Conservation (phyloP, 2,797 vertebrate genomes). For the Parauchenoglanis punctatus region DNA sequence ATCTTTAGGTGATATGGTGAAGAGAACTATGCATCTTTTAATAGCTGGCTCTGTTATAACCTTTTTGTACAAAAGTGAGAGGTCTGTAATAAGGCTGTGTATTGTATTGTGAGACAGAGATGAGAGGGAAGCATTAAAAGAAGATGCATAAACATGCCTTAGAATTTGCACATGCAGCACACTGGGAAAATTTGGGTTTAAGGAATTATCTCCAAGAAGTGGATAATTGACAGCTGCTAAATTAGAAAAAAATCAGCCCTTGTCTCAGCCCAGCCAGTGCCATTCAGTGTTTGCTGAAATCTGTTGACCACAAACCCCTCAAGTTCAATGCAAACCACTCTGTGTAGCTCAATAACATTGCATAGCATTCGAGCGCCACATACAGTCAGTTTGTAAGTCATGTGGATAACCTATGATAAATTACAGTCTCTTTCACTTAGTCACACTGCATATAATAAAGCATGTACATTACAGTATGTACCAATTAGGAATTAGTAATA, state of each 20-base stretch:
- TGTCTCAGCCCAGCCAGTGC: constrained; percentile 36
- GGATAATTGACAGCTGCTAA: constrained; percentile 47
- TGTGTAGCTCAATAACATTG: constrained; percentile 52
- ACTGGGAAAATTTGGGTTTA: constrained; percentile 6
- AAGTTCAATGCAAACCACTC: constrained; percentile 57
- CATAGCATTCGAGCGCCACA: constrained; percentile 32
- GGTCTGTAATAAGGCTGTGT: not conserved
- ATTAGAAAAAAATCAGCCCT: constrained; percentile 43
- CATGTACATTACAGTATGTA: not conserved
- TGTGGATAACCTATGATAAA: constrained; percentile 16
- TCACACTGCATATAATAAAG: not conserved
- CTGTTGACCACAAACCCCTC: constrained; percentile 66
- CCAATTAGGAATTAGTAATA: not conserved
- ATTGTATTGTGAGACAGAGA: not conserved
- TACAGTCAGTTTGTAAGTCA: constrained; percentile 16
- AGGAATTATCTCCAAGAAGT: constrained; percentile 39
- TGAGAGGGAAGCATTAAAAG: not conserved
- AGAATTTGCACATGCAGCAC: not conserved
- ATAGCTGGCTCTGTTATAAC: not conserved
- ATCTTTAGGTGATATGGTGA: constrained; percentile 2
- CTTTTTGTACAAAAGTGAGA: not conserved
- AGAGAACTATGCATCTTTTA: constrained; percentile 16
- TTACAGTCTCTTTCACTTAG: not conserved
- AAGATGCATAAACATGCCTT: constrained; percentile 17
- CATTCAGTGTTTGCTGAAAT: constrained; percentile 47